phyloP scores from a whole-genome alignment of 2,113 vertebrate species.

The Antigone vipio region DNA sequence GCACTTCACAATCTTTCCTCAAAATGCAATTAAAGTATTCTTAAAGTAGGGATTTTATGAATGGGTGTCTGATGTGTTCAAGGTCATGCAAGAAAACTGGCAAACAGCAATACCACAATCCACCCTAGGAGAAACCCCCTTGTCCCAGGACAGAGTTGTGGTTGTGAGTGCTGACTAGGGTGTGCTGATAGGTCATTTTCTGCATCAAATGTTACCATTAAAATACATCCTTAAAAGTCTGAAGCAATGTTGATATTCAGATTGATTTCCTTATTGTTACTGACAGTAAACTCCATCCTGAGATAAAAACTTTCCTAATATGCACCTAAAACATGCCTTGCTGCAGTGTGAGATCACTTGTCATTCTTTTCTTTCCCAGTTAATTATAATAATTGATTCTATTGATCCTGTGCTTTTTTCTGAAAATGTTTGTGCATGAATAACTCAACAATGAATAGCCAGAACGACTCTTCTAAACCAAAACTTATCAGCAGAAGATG shows the following conservation, averaged over 20 bases:
- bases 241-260: not conserved
- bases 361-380: not conserved
- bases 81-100: not conserved
- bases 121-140: not conserved
- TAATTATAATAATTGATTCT: constrained; percentile 41
- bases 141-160: not conserved
- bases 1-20: not conserved
- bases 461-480: not conserved
- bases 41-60: not conserved
- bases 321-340: not conserved
- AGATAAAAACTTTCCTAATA: not conserved
- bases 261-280: not conserved
- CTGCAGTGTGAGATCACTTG: not conserved
- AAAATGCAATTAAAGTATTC: not conserved
- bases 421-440: not conserved
- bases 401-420: not conserved
- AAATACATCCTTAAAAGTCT: not conserved
- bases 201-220: not conserved
- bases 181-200: not conserved
- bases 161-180: not conserved
- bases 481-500: not conserved
- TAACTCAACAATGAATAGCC: not conserved
- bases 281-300: not conserved
- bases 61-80: not conserved
- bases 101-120: not conserved